Percentiles rank a stretch among this genome's conserved stretches.
phyloP scores from a whole-genome alignment of 2,888 invertebrate species.

The Entomobrya proxima region DNA sequence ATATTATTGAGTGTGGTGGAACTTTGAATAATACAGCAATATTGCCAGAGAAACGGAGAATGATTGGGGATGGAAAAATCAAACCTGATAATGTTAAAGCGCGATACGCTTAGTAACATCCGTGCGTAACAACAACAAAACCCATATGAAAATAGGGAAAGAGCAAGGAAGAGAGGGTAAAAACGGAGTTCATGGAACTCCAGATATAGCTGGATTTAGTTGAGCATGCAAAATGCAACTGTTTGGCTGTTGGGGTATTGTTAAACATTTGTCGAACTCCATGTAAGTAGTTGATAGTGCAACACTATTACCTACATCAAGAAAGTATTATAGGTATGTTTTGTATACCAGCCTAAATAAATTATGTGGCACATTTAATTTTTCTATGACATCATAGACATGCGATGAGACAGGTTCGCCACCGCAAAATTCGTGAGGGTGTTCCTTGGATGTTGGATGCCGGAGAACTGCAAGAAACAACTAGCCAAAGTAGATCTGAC shows the following conservation, averaged over 20 bases:
- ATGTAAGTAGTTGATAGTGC: not conserved
- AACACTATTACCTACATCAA: not conserved
- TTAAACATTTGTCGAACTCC: not conserved
- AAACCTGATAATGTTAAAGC: not conserved
- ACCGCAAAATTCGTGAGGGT: not conserved
- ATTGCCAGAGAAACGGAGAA: not conserved
- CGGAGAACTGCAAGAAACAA: not conserved
- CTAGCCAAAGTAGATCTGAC: not conserved
- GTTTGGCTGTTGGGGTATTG: not conserved
- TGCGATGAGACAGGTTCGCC: not conserved
- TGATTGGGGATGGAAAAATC: constrained; percentile 9
- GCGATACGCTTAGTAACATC: not conserved
- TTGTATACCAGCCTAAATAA: no score
- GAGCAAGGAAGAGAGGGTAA: not conserved
- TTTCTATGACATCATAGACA: not conserved
- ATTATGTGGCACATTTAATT: not conserved
- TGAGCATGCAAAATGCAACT: not conserved
- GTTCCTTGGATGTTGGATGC: not conserved
- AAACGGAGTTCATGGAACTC: not conserved
- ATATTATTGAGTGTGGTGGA: not conserved
- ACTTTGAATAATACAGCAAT: not conserved
- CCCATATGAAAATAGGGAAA: not conserved
- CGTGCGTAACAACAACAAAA: not conserved
- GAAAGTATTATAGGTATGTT: no score
- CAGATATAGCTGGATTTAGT: no score